Conservation (phyloP, 2,113 vertebrate species). For the human (Homo sapiens) region GRCh38 chr9:21403501-21404000, state of each 20-base stretch:
- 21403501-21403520: not conserved
- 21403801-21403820: not conserved
- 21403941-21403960: not conserved
- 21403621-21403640: not conserved
- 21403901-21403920: not conserved
- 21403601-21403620: not conserved
- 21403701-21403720: not conserved
- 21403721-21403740: not conserved
- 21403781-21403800: not conserved
- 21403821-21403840: not conserved
- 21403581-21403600: not conserved
- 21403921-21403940: not conserved
- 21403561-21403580: not conserved
- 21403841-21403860: not conserved
- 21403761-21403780: not conserved
- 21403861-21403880: not conserved
- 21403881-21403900: no score
- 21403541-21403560: not conserved
- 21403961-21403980: not conserved
- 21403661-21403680: not conserved
- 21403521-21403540: not conserved
- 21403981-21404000: not conserved
- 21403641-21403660: not conserved
- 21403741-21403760: not conserved
- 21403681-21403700: not conserved